Evolutionary conservation across 1,140 invertebrate species (phyloP).

Genomic region (Calliphora vicina): DNA sequence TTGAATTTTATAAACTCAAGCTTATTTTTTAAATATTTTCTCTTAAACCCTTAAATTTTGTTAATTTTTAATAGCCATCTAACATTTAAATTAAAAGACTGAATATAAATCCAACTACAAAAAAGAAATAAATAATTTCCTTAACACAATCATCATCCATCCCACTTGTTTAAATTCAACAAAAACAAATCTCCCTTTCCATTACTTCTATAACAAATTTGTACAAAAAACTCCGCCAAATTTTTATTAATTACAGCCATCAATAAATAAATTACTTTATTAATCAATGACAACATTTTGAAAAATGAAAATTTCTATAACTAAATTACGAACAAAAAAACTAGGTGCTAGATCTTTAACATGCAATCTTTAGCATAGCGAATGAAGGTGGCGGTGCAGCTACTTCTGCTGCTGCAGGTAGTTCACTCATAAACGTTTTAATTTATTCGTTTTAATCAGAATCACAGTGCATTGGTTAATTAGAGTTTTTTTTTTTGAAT

Average conservation of each 20-base stretch:
- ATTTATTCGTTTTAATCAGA: background rate
- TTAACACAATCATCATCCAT: no score
- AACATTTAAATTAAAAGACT: no score
- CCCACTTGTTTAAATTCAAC: no score
- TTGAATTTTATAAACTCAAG: no score
- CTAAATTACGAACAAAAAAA: no score
- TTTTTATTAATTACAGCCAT: background rate
- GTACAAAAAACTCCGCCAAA: background rate
- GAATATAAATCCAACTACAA: background rate
- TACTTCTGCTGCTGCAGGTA: background rate
- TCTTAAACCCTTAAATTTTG: no score
- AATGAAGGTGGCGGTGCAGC: no score
- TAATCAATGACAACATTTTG: background rate
- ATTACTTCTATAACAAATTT: no score
- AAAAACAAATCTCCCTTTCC: no score
- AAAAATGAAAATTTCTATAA: background rate
- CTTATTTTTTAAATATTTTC: no score
- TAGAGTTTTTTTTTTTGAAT: background rate
- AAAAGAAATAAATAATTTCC: background rate
- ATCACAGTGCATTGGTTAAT: background rate
- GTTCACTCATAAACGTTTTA: background rate
- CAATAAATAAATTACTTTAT: constrained; percentile 24
- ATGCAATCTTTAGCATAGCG: background rate
- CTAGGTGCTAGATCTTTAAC: background rate
- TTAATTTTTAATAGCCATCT: no score